phyloP scores from a whole-genome alignment of 2,888 invertebrate species.

The Ethmia dodecea region DNA sequence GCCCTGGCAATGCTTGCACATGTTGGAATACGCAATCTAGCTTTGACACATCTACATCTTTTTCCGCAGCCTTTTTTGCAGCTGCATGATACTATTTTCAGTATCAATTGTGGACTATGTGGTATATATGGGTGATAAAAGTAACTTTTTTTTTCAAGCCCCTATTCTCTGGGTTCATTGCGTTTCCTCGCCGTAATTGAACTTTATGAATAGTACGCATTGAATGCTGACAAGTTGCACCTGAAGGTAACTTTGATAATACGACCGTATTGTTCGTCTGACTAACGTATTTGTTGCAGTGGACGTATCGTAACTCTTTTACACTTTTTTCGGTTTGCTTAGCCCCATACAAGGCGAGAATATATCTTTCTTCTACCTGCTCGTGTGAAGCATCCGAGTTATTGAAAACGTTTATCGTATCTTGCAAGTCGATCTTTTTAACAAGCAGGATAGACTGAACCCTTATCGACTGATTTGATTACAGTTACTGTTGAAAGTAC shows the following conservation, averaged over 20 bases:
- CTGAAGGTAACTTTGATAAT: slow-evolving; percentile 14
- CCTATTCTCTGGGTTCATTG: slow-evolving; percentile 12
- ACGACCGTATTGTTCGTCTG: slow-evolving; percentile 11
- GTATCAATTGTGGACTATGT: slow-evolving; percentile 9
- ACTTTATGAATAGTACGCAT: slow-evolving; percentile 11
- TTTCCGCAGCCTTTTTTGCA: slow-evolving; percentile 12
- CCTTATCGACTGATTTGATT: no score
- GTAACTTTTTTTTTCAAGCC: slow-evolving; percentile 8
- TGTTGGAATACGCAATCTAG: slow-evolving; percentile 9
- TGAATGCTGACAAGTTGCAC: slow-evolving; percentile 11
- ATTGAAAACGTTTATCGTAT: no score
- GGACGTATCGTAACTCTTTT: no score
- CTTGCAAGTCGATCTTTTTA: no score
- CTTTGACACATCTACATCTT: slow-evolving; percentile 9
- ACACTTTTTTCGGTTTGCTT: no score
- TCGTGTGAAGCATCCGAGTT: no score
- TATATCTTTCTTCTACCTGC: no score
- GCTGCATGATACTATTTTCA: slow-evolving; percentile 11
- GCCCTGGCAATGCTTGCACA: slow-evolving; percentile 8
- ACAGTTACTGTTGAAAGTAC: no score
- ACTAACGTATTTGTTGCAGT: slow-evolving; percentile 13
- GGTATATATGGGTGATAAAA: slow-evolving; percentile 8
- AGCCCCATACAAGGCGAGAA: no score
- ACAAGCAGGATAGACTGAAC: no score
- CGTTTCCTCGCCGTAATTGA: slow-evolving; percentile 13